A percentile compares a stretch with the other conserved stretches of the same genome.
phyloP scores from a whole-genome alignment of 2,888 invertebrate species.

The Andrena minutula region DNA sequence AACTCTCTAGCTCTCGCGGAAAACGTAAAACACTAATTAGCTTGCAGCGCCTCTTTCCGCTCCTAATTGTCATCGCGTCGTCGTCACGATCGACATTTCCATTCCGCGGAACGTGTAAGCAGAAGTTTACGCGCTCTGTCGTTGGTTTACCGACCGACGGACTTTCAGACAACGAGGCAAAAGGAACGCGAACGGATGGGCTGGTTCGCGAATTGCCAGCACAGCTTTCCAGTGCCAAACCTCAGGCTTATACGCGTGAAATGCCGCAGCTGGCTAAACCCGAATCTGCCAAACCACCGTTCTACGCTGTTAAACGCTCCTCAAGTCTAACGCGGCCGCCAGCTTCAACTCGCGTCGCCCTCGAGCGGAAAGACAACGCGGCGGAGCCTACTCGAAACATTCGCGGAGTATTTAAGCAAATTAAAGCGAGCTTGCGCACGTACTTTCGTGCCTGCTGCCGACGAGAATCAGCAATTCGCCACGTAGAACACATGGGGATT shows the following conservation, averaged over 20 bases:
- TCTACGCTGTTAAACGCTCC: constrained; percentile 44
- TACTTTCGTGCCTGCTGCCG: not conserved
- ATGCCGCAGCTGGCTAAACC: constrained; percentile 68
- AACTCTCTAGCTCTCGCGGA: constrained; percentile 1
- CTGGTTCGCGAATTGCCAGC: constrained; percentile 52
- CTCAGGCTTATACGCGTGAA: constrained; percentile 67
- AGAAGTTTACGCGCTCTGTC: not conserved
- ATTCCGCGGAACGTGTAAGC: not conserved
- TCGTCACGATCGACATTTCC: not conserved
- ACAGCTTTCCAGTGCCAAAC: constrained; percentile 65
- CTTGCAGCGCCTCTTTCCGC: not conserved
- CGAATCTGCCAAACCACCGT: constrained; percentile 61
- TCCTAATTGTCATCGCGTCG: constrained; percentile 8
- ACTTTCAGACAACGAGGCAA: constrained; percentile 47
- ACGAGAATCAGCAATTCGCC: constrained; percentile 31
- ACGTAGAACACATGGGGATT: constrained; percentile 21
- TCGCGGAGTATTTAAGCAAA: constrained; percentile 14
- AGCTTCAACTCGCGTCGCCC: constrained; percentile 13
- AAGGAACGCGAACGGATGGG: constrained; percentile 53
- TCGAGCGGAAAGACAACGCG: constrained; percentile 2
- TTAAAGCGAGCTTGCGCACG: constrained; percentile 3
- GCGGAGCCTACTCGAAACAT: constrained; percentile 6
- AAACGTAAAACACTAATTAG: constrained; percentile 31
- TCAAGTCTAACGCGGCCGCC: constrained; percentile 44
- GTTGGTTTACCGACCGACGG: not conserved